These are phyloP conservation scores for Ciconia nigra DNA, from an alignment of 2,797 vertebrate species.

Conservation along the genomic window DNA sequence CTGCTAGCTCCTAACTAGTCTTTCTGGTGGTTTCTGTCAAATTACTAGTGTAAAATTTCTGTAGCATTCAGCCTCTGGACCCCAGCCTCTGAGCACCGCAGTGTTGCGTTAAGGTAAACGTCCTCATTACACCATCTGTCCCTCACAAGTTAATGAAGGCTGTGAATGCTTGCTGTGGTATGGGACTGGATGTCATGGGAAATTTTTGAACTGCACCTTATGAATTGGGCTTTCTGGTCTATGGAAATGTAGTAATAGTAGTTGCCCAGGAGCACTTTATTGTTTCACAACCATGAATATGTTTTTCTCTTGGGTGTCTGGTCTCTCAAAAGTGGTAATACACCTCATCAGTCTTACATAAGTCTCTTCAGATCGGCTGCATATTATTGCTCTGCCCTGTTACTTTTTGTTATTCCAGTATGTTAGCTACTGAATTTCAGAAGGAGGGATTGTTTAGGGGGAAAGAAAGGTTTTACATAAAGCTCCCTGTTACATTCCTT, in stretches of 20 bases:
- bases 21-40: background rate
- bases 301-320: background rate
- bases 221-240: background rate
- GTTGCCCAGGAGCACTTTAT: background rate
- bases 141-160: background rate
- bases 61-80: background rate
- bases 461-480: background rate
- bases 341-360: fast-evolving
- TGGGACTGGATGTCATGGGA: background rate
- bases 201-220: background rate
- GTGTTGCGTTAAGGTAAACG: background rate
- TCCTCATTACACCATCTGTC: background rate
- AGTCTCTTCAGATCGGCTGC: background rate
- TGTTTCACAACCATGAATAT: background rate
- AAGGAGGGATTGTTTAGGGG: background rate
- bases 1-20: background rate
- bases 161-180: background rate
- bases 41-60: background rate
- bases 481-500: too few species aligned
- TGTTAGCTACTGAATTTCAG: background rate
- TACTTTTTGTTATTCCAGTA: background rate
- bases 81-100: background rate
- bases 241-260: background rate
- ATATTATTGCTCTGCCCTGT: background rate
- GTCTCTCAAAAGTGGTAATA: background rate